Percentiles rank a stretch among this genome's conserved stretches.
phyloP scores from a whole-genome alignment of 2,113 vertebrate genomes.

The Misgurnus mizolepis region DNA sequence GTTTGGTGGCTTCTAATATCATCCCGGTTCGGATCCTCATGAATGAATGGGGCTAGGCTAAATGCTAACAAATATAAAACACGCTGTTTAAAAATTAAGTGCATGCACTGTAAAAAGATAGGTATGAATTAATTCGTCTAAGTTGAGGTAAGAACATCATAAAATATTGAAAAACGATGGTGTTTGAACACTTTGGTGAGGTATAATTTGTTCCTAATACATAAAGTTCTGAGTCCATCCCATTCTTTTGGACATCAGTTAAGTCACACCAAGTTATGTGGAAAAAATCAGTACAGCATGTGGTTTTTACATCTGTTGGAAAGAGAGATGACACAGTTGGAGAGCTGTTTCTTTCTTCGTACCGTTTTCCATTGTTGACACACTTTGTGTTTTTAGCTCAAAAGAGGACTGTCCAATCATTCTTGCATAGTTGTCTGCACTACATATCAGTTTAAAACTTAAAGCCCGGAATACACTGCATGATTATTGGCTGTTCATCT shows the following conservation, averaged over 20 bases:
- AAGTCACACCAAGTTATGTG: conserved; percentile 3
- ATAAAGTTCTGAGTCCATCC: not conserved
- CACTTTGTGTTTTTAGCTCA: conserved; percentile 23
- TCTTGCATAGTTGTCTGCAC: conserved; percentile 8
- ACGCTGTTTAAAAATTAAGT: too few relatives aligned
- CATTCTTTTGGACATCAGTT: not conserved
- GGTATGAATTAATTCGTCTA: too few relatives aligned
- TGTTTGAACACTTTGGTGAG: not conserved
- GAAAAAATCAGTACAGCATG: not conserved
- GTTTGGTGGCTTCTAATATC: too few relatives aligned
- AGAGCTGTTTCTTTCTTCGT: conserved; percentile 3
- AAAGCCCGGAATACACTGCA: too few relatives aligned
- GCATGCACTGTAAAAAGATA: too few relatives aligned
- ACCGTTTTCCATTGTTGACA: conserved; percentile 11
- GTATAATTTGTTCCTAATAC: conserved; percentile 3
- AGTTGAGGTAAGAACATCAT: too few relatives aligned
- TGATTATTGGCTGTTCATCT: too few relatives aligned
- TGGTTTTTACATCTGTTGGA: conserved; percentile 9
- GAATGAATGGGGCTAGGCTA: too few relatives aligned
- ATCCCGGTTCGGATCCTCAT: too few relatives aligned
- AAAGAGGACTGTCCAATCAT: conserved; percentile 1
- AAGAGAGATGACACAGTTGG: conserved; percentile 2
- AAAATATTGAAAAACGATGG: not conserved
- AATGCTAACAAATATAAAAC: too few relatives aligned
- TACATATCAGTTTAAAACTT: not conserved